These are phyloP conservation scores for Panagrolaimus sp. DNA, from an alignment of 1,140 invertebrate genomes.

Conservation along the genomic window DNA sequence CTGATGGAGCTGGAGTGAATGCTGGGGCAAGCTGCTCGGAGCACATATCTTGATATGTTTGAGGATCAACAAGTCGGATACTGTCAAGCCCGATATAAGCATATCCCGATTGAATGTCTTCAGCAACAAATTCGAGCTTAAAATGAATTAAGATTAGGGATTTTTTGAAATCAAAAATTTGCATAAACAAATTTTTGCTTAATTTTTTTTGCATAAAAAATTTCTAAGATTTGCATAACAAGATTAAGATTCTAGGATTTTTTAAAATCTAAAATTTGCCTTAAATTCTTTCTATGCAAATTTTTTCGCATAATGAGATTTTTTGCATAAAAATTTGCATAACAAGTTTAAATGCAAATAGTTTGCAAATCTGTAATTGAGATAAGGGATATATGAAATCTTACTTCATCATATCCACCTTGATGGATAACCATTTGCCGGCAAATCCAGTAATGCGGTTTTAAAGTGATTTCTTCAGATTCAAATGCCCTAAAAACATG, in stretches of 20 bases:
- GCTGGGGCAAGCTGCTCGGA: not conserved
- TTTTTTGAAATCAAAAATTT: slow-evolving; percentile 12
- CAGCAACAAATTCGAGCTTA: slow-evolving; percentile 35
- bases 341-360: too few relatives aligned
- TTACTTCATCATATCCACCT: slow-evolving; percentile 39
- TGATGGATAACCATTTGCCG: slow-evolving; percentile 28
- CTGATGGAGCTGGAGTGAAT: not conserved
- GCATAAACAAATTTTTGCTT: not conserved
- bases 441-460: slow-evolving; percentile 33
- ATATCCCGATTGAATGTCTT: slow-evolving; percentile 35
- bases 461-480: slow-evolving; percentile 5
- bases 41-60: slow-evolving; percentile 14
- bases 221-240: slow-evolving; percentile 14
- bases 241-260: slow-evolving; percentile 14
- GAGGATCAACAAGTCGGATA: slow-evolving; percentile 34
- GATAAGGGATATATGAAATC: slow-evolving; percentile 11
- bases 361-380: not conserved
- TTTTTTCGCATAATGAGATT: too few relatives aligned
- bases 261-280: slow-evolving; percentile 16
- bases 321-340: too few relatives aligned
- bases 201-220: slow-evolving; percentile 15
- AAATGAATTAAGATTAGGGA: slow-evolving; percentile 13
- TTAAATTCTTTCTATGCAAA: too few relatives aligned
- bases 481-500: slow-evolving; percentile 14
- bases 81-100: slow-evolving; percentile 37